A percentile compares a stretch with the other conserved stretches of the same genome.
These are phyloP conservation scores for Saccopteryx bilineata DNA, from an alignment of 2,113 vertebrate genomes.

Conservation along the genomic window DNA sequence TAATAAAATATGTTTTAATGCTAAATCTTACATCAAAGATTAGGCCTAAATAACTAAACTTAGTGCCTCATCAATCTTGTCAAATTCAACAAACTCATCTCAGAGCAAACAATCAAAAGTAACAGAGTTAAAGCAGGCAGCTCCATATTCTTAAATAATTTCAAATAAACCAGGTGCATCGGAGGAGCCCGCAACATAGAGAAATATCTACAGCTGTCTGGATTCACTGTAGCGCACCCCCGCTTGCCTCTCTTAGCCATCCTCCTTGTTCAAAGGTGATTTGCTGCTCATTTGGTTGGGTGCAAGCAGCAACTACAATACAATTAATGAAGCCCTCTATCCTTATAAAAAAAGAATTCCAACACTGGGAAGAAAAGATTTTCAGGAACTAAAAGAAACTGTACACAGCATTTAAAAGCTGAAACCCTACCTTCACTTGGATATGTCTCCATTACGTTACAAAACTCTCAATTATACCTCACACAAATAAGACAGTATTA, in stretches of 20 bases:
- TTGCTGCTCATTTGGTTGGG: not conserved
- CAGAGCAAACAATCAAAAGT: slow-evolving; percentile 47
- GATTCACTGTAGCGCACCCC: not conserved
- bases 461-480: slow-evolving; percentile 13
- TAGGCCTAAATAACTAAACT: slow-evolving; percentile 32
- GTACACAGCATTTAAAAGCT: slow-evolving; percentile 45
- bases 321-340: slow-evolving; percentile 16
- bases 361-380: not conserved
- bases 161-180: not conserved
- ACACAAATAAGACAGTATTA: not conserved
- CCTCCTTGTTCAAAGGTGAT: slow-evolving; percentile 5
- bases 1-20: not conserved
- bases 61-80: not conserved
- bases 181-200: not conserved
- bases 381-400: slow-evolving; percentile 47
- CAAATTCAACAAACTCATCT: slow-evolving; percentile 26
- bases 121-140: not conserved
- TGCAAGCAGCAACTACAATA: not conserved
- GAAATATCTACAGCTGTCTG: not conserved
- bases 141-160: not conserved
- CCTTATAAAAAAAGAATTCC: slow-evolving; percentile 5
- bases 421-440: slow-evolving; percentile 50
- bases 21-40: slow-evolving; percentile 23
- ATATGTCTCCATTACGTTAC: slow-evolving; percentile 46
- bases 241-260: not conserved